Percentiles rank a stretch among this genome's conserved stretches.
Conservation (phyloP, 2,113 vertebrate species). For the Gymnorhina tibicen region DNA sequence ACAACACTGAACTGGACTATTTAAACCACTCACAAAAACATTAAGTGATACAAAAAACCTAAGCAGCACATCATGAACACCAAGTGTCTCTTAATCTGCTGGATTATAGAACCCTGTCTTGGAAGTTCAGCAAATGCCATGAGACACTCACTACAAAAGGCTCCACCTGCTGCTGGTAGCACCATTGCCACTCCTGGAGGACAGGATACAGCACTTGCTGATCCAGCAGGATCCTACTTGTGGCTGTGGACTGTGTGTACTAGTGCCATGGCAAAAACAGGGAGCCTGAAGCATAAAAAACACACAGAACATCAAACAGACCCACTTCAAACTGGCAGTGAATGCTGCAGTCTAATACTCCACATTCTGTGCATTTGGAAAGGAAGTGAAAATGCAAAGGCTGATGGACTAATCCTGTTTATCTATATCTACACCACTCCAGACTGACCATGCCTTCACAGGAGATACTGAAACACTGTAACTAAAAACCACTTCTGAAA, state of each 20-base stretch:
- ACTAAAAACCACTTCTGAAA: neutral
- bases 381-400: neutral
- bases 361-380: neutral
- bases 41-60: neutral
- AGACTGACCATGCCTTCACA: neutral
- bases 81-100: neutral
- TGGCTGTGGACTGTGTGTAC: neutral
- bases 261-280: neutral
- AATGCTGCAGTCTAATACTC: neutral
- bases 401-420: neutral
- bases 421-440: neutral
- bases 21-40: neutral
- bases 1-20: neutral
- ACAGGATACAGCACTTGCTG: neutral
- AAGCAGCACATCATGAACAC: neutral
- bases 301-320: neutral
- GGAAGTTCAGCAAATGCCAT: neutral
- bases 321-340: neutral
- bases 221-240: neutral
- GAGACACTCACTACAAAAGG: neutral
- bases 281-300: neutral
- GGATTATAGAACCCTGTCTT: neutral
- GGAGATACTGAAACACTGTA: neutral
- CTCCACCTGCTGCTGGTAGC: neutral
- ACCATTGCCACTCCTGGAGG: accelerated